phyloP scores from a whole-genome alignment of 2,888 invertebrate species.

The Luffia ferchaultella region DNA sequence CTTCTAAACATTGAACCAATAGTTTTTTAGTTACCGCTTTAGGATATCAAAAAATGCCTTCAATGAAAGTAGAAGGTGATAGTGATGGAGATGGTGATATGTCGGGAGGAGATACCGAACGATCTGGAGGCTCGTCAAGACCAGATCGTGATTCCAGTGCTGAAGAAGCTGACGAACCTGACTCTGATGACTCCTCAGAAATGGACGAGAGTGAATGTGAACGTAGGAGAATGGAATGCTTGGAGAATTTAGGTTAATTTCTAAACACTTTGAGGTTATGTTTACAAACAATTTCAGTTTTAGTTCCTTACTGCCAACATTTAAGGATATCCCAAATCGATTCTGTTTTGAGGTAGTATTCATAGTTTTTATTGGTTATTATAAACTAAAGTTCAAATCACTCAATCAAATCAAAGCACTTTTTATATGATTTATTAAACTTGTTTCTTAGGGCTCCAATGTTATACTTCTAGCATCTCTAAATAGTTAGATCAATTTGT shows the following conservation, averaged over 20 bases:
- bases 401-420: no score
- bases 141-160: slow-evolving; percentile 76
- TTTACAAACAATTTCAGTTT: slow-evolving; percentile 46
- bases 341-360: no score
- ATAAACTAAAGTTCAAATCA: no score
- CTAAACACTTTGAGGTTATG: slow-evolving; percentile 46
- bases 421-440: no score
- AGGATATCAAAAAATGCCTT: slow-evolving; percentile 60
- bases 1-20: no score
- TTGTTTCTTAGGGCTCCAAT: no score
- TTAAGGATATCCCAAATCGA: no score
- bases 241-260: slow-evolving; percentile 76
- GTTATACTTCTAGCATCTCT: no score
- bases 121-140: slow-evolving; percentile 72
- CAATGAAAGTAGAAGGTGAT: slow-evolving; percentile 73
- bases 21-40: no score
- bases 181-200: slow-evolving; percentile 86
- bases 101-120: slow-evolving; percentile 75
- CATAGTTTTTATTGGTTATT: no score
- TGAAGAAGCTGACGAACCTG: slow-evolving; percentile 81
- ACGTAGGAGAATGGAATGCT: slow-evolving; percentile 79
- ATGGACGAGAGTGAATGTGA: slow-evolving; percentile 95
- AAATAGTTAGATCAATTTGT: no score
- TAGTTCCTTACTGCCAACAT: no score
- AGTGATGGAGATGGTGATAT: slow-evolving; percentile 70